Evolutionary conservation across 2,888 invertebrate genomes (phyloP).

Genomic region (Chaitophorus viminalis): DNA sequence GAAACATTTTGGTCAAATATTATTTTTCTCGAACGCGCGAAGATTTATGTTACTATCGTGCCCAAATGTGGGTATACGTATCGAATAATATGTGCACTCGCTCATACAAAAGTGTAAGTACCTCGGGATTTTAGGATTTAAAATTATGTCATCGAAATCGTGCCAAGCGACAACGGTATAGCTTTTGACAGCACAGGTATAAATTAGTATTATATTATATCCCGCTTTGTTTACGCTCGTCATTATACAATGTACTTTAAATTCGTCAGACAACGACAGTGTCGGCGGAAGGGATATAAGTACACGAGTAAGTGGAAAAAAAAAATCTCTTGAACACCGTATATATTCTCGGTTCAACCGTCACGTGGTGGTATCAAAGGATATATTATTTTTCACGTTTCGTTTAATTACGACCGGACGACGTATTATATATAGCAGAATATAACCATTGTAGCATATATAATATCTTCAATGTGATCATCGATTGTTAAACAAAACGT

Average conservation of each 20-base stretch:
- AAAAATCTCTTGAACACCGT: constrained; percentile 11
- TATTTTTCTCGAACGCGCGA: too few species aligned
- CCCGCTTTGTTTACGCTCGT: neutral
- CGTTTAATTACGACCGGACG: neutral
- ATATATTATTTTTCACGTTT: neutral
- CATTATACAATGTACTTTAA: neutral
- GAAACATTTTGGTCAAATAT: too few species aligned
- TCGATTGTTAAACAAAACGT: too few species aligned
- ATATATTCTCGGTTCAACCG: neutral
- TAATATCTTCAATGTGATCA: too few species aligned
- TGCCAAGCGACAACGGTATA: neutral
- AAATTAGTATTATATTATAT: neutral
- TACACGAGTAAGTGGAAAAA: neutral
- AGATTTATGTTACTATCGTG: neutral
- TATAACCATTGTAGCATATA: too few species aligned
- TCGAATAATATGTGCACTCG: too few species aligned
- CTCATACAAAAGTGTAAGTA: too few species aligned
- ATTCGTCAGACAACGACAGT: constrained; percentile 21
- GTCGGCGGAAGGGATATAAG: too few species aligned
- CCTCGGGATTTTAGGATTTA: constrained; percentile 31
- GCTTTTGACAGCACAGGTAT: neutral
- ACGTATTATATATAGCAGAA: neutral
- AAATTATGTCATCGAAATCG: neutral
- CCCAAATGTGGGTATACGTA: neutral
- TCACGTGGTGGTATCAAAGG: neutral